phyloP scores from a whole-genome alignment of 2,888 invertebrate genomes.

The Erebia epiphron region DNA sequence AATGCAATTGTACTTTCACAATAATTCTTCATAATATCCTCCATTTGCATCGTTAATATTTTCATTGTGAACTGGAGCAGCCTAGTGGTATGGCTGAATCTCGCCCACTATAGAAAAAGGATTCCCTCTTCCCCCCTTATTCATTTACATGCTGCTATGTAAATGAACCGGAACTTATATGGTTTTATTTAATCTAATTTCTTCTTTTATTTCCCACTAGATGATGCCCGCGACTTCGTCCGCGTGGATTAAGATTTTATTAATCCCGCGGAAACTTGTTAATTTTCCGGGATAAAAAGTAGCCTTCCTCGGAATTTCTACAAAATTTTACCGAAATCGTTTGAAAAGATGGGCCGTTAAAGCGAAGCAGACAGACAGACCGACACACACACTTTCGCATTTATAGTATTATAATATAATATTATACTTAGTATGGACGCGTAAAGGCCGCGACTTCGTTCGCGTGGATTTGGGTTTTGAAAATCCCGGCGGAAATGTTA shows the following conservation, averaged over 20 bases:
- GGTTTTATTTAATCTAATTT: conserved; percentile 21
- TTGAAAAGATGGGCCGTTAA: too few species aligned
- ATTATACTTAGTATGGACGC: too few species aligned
- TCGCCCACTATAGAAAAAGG: conserved; percentile 24
- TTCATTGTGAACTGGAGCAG: conserved; percentile 19
- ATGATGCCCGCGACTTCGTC: too few species aligned
- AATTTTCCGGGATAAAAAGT: too few species aligned
- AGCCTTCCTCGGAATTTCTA: neutral
- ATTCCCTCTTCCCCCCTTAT: conserved; percentile 6
- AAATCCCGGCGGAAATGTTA: neutral
- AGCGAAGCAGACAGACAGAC: too few species aligned
- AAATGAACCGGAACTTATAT: conserved; percentile 21
- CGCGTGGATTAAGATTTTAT: too few species aligned
- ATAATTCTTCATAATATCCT: conserved; percentile 12
- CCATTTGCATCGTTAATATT: conserved; percentile 15
- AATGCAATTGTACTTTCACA: conserved; percentile 14
- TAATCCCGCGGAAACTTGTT: too few species aligned
- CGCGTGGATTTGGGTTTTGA: neutral
- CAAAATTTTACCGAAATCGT: too few species aligned
- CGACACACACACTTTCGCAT: too few species aligned
- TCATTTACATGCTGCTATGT: conserved; percentile 17
- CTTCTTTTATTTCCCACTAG: neutral
- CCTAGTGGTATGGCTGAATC: conserved; percentile 19
- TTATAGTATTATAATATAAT: too few species aligned
- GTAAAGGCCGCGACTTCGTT: neutral